Percentiles rank a stretch among this genome's conserved stretches.
phyloP scores from a whole-genome alignment of 2,888 invertebrate species.

The Coronaproctus castanopsis region DNA sequence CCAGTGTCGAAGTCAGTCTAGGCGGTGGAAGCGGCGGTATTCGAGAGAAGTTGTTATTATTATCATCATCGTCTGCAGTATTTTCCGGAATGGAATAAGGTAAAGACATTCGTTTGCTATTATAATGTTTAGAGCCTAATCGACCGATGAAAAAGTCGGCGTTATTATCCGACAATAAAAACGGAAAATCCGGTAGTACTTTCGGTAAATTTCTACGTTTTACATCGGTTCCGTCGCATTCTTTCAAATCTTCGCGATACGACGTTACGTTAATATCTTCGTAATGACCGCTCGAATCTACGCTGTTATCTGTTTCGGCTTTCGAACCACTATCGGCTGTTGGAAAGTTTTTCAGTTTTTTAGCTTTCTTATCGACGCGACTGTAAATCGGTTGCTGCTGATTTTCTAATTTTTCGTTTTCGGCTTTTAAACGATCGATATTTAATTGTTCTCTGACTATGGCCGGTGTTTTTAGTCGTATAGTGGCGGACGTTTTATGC shows the following conservation, averaged over 20 bases:
- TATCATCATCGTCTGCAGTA: conserved; percentile 22
- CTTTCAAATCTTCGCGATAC: conserved; percentile 36
- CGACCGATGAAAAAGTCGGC: background rate
- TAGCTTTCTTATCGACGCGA: conserved; percentile 4
- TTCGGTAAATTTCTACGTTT: conserved; percentile 63
- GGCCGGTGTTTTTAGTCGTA: conserved; percentile 14
- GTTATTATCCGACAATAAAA: background rate
- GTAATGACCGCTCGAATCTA: conserved; percentile 19
- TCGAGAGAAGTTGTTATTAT: conserved; percentile 16
- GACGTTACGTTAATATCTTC: conserved; percentile 54
- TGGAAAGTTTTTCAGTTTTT: conserved; percentile 7
- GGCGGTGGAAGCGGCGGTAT: conserved; percentile 52
- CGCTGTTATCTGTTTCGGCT: conserved; percentile 7
- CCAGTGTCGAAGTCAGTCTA: conserved; percentile 44
- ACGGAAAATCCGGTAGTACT: conserved; percentile 52
- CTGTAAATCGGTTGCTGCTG: conserved; percentile 17
- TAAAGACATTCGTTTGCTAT: conserved; percentile 20
- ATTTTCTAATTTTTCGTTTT: conserved; percentile 12
- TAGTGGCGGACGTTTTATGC: conserved; percentile 16
- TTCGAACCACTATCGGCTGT: conserved; percentile 4
- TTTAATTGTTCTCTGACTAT: conserved; percentile 10
- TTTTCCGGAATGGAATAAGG: conserved; percentile 24
- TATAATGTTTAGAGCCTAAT: background rate
- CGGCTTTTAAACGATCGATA: background rate
- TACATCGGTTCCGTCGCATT: conserved; percentile 38